Evolutionary conservation across 2,113 vertebrate species (phyloP).

Genomic region (Alethe diademata): DNA sequence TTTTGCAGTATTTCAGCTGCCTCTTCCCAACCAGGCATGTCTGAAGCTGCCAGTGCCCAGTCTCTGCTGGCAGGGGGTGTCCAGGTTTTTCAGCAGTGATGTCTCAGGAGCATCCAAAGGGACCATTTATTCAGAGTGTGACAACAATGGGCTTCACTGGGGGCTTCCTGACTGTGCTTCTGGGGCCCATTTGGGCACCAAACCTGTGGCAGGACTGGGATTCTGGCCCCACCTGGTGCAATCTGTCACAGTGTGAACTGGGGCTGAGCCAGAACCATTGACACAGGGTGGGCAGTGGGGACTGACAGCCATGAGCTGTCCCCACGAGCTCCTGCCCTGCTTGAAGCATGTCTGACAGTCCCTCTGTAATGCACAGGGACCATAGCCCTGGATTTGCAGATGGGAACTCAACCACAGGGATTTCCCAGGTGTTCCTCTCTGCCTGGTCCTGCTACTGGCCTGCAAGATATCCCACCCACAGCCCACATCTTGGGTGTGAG

Average conservation of each 20-base stretch:
- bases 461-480: not conserved
- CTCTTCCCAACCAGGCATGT: accelerated
- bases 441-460: not conserved
- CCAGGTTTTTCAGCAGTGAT: not conserved
- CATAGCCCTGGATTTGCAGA: not conserved
- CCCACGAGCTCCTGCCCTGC: not conserved
- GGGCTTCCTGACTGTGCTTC: not conserved
- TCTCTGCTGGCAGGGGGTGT: accelerated
- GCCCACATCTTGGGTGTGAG: accelerated
- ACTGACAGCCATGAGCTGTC: not conserved
- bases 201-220: not conserved
- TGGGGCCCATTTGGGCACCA: not conserved
- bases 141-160: not conserved
- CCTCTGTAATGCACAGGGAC: not conserved
- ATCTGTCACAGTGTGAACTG: too few species aligned
- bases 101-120: not conserved
- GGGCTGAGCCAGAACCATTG: not conserved
- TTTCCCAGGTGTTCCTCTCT: not conserved
- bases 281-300: not conserved
- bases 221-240: not conserved
- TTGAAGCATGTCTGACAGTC: not conserved
- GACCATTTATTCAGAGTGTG: not conserved
- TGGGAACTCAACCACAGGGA: not conserved
- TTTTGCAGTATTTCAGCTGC: not conserved
- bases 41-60: accelerated